These are phyloP conservation scores for Cinclus cinclus DNA, from an alignment of 2,113 vertebrate genomes.

Conservation along the genomic window DNA sequence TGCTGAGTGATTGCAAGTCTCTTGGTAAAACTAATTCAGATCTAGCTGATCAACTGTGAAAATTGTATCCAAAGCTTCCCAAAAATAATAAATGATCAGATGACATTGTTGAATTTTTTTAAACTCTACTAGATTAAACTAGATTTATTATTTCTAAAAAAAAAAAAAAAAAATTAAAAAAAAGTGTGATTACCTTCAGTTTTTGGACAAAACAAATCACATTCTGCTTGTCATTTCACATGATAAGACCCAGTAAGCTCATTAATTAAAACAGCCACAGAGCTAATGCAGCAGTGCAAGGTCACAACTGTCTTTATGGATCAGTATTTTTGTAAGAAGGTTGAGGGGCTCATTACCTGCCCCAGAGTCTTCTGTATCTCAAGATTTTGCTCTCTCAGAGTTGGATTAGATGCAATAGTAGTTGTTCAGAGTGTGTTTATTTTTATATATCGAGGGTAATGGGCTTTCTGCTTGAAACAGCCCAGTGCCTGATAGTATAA, in stretches of 20 bases:
- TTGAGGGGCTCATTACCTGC: background rate
- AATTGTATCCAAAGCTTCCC: background rate
- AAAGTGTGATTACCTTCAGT: background rate
- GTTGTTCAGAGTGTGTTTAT: background rate
- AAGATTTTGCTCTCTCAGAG: background rate
- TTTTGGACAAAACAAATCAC: background rate
- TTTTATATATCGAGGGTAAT: background rate
- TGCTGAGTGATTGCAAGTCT: background rate
- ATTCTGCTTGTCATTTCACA: background rate
- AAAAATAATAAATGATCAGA: background rate
- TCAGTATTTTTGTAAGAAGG: background rate
- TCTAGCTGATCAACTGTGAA: background rate
- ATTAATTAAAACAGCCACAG: background rate
- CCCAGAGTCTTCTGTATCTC: background rate
- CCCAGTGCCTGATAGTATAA: background rate
- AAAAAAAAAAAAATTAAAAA: too few species aligned
- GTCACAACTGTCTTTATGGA: background rate
- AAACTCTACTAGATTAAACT: background rate
- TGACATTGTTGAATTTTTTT: background rate
- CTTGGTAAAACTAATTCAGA: background rate
- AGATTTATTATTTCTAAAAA: background rate
- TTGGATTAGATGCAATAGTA: background rate
- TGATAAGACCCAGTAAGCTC: background rate
- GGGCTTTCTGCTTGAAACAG: background rate
- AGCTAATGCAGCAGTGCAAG: background rate